Base-by-base conservation (phyloP, 2,797 vertebrate species). In the Borostomias antarcticus region DNA sequence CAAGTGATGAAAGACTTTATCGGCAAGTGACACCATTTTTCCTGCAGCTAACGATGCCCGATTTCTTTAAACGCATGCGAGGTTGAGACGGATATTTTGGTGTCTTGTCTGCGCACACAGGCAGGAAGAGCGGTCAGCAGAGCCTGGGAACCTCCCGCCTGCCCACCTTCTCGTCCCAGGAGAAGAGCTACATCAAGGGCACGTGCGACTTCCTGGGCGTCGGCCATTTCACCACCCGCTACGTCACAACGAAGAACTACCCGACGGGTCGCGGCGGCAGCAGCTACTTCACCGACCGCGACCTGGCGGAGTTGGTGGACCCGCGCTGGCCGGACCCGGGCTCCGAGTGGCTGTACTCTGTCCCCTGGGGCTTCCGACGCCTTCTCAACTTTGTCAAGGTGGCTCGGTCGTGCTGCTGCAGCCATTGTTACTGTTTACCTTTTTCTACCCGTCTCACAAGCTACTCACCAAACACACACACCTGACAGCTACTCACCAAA, bases 311-410 rank as follows among this genome's bases (percentile, higher is more conserved):
- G 78, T 86, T 98, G 76, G 95, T 94, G 56, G 96, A 98, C 79
- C 96, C 96, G 0, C 89, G 81, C 2, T 97, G 96, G 96, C 94
- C 94, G 21, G 93, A 94, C 64, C 91, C 93, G 1, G 96, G 95
- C 0, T 94, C 95, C 1, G 92, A 93, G 51, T 93, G 95, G 95
- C 92, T 96, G 29, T 93, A 95, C 70, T 91, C 93, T 0, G 96
- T 97, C 66, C 96, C 96, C 0, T 98, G 96, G 96, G 96, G 96
- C 17, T 95, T 98, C 76, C 92, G 96, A 56, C 92, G 94, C 70
- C 81, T 98, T 67, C 95, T 98, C 56, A 95, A 97, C 79, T 99
- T 97, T 69, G 86, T 97, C 62, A 97, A 98, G 95, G 97, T 98
- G 77, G n/a, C n/a, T n/a, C n/a, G n/a, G n/a, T n/a, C n/a, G n/a